Conservation (phyloP, 2,888 invertebrate genomes). For the Oscheius onirici region DNA sequence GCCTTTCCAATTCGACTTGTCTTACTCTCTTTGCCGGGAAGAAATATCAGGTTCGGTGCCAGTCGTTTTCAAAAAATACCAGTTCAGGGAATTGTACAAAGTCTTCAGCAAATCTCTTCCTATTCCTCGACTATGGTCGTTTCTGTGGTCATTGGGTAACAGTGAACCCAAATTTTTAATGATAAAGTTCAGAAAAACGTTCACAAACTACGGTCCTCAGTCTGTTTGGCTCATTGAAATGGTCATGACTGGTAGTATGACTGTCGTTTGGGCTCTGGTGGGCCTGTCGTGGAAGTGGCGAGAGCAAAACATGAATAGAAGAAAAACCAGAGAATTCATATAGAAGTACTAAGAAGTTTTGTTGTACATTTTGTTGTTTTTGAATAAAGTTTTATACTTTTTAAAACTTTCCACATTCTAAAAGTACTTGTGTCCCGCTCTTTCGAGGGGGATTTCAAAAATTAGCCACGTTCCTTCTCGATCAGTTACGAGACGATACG, state of each 20-base stretch:
- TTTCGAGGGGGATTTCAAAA: too few relatives aligned
- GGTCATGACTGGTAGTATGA: neutral
- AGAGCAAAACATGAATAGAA: too few relatives aligned
- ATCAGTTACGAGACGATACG: too few relatives aligned
- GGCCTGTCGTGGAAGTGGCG: neutral
- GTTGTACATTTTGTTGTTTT: too few relatives aligned
- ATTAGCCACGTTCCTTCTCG: too few relatives aligned
- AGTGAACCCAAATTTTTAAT: neutral
- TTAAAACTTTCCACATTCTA: too few relatives aligned
- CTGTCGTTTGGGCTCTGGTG: neutral
- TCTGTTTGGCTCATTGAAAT: neutral
- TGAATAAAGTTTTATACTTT: too few relatives aligned
- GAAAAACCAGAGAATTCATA: too few relatives aligned
- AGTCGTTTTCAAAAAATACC: neutral
- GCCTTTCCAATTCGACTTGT: neutral
- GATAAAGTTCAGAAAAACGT: conserved; percentile 1
- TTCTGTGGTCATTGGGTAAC: neutral
- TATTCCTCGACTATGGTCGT: neutral
- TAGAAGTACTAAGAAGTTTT: too few relatives aligned
- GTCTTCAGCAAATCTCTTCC: neutral
- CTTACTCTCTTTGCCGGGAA: neutral
- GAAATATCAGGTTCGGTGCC: neutral
- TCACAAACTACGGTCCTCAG: neutral
- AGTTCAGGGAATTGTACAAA: conserved; percentile 5
- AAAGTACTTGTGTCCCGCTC: too few relatives aligned